Evolutionary conservation across 2,888 invertebrate genomes (phyloP).

Genomic region (Elmis aenea): DNA sequence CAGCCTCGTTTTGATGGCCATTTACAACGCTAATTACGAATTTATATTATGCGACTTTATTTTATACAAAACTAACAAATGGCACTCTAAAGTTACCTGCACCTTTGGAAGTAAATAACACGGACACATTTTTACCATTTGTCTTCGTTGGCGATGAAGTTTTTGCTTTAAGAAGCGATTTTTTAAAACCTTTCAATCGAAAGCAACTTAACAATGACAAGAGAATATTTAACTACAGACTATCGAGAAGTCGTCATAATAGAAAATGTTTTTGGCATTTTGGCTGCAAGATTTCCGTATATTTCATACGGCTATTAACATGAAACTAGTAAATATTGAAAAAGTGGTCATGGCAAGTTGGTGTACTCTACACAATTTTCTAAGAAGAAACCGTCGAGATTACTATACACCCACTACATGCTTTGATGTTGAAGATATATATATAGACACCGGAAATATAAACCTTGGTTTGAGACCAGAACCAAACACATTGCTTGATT

Average conservation of each 20-base stretch:
- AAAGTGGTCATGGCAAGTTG: neutral
- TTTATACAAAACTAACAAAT: slow-evolving; percentile 7
- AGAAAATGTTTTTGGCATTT: neutral
- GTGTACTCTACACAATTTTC: too few relatives aligned
- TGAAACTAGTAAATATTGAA: neutral
- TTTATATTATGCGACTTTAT: neutral
- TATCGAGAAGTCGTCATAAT: neutral
- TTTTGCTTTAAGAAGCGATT: slow-evolving; percentile 13
- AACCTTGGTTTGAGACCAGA: slow-evolving; percentile 10
- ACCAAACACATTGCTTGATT: slow-evolving; percentile 6
- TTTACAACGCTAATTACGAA: neutral
- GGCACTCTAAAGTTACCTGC: slow-evolving; percentile 7
- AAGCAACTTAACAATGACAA: slow-evolving; percentile 8
- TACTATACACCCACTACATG: too few relatives aligned
- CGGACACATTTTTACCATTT: slow-evolving; percentile 6
- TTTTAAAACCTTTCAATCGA: slow-evolving; percentile 16
- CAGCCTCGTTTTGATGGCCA: neutral
- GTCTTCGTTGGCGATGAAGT: slow-evolving; percentile 20
- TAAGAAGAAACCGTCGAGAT: too few relatives aligned
- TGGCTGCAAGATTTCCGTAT: neutral
- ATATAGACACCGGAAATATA: slow-evolving; percentile 13
- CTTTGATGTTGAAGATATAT: slow-evolving; percentile 15
- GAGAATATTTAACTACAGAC: slow-evolving; percentile 19
- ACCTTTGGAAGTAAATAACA: slow-evolving; percentile 5
- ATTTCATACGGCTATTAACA: slow-evolving; percentile 1